Conservation (phyloP, 2,888 invertebrate species). For the Willowsia nigromaculata region DNA sequence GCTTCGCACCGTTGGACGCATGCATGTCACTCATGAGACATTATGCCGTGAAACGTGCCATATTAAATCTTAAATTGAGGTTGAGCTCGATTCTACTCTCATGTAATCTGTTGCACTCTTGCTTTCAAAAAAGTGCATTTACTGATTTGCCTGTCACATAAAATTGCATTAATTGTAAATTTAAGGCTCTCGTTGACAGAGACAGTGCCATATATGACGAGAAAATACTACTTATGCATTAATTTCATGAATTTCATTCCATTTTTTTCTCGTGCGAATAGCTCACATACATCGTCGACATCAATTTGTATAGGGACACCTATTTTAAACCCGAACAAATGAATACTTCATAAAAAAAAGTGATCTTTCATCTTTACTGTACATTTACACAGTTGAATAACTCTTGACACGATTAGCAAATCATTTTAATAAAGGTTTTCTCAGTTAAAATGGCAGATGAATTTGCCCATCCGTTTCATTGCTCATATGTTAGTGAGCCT, state of each 20-base stretch:
- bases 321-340: background rate
- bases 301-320: background rate
- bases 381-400: slow-evolving; percentile 35
- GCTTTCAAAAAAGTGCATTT: slow-evolving; percentile 14
- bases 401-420: slow-evolving; percentile 62
- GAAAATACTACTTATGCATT: background rate
- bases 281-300: background rate
- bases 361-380: background rate
- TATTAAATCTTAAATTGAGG: slow-evolving; percentile 5
- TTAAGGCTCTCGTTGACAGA: background rate
- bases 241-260: background rate
- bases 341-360: background rate
- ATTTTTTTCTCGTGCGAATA: background rate
- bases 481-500: background rate
- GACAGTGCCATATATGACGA: background rate
- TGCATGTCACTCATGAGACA: slow-evolving; percentile 16
- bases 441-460: slow-evolving; percentile 40
- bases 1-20: slow-evolving; percentile 58
- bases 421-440: slow-evolving; percentile 31
- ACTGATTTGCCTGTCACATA: background rate
- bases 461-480: slow-evolving; percentile 58
- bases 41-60: slow-evolving; percentile 30
- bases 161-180: background rate
- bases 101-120: slow-evolving; percentile 3
- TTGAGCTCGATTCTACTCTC: background rate